A percentile compares a stretch with the other conserved stretches of the same genome.
phyloP scores from a whole-genome alignment of 1,140 invertebrate species.

The Contarinia nasturtii region DNA sequence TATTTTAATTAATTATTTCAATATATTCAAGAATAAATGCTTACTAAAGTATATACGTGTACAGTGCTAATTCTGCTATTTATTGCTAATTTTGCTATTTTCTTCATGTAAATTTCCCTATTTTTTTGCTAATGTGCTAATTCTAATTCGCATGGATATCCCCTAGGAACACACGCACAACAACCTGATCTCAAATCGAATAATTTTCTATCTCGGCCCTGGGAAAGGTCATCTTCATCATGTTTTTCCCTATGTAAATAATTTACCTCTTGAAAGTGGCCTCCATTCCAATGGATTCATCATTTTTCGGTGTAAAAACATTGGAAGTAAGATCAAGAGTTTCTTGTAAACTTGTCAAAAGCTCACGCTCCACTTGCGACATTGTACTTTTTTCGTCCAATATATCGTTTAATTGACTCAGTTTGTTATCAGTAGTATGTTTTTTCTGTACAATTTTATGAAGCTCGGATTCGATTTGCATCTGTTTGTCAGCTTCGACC shows the following conservation, averaged over 20 bases:
- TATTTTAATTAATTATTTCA: too few relatives aligned
- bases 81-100: too few relatives aligned
- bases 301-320: background rate
- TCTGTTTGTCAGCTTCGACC: background rate
- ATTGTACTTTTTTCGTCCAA: background rate
- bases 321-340: background rate
- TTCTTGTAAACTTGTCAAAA: background rate
- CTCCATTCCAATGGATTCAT: background rate
- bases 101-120: too few relatives aligned
- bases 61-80: too few relatives aligned
- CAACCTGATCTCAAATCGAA: too few relatives aligned
- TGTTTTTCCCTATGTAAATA: too few relatives aligned
- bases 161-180: too few relatives aligned
- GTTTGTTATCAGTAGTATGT: background rate
- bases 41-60: too few relatives aligned
- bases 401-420: background rate
- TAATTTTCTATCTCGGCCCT: background rate
- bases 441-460: slow-evolving; percentile 2
- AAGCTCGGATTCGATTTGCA: slow-evolving; percentile 5
- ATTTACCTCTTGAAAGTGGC: background rate
- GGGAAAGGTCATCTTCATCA: background rate
- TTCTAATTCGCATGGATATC: too few relatives aligned
- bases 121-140: too few relatives aligned
- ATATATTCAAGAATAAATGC: too few relatives aligned
- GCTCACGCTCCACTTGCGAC: background rate